Percentiles rank a stretch among this genome's conserved stretches.
These are phyloP conservation scores for Enteromius radiatus DNA, from an alignment of 2,797 vertebrate species.

Conservation along the genomic window DNA sequence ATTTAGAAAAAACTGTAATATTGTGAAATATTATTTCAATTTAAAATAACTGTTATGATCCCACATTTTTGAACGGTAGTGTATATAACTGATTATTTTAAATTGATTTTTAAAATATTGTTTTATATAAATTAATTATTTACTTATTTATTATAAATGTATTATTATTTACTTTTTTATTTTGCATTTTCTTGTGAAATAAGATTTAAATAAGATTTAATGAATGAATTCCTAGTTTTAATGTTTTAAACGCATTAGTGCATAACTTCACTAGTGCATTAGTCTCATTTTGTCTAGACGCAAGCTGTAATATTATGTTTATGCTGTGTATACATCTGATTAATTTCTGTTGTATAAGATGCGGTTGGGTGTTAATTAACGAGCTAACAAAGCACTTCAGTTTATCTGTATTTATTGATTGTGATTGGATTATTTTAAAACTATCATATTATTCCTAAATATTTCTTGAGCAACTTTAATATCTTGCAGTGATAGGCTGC, in stretches of 20 bases:
- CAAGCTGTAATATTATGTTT: neutral
- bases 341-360: neutral
- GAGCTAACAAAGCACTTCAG: neutral
- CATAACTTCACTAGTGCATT: neutral
- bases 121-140: neutral
- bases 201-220: neutral
- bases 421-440: neutral
- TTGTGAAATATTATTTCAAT: too few species aligned
- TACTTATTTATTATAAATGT: neutral
- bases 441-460: neutral
- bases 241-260: neutral
- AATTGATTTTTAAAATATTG: too few species aligned
- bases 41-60: too few species aligned
- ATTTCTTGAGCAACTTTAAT: too few species aligned
- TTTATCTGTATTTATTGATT: neutral
- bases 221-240: too few species aligned
- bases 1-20: too few species aligned
- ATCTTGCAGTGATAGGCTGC: too few species aligned
- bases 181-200: neutral
- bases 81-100: too few species aligned
- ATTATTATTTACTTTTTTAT: neutral
- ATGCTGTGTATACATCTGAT: neutral
- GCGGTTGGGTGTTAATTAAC: neutral
- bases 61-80: too few species aligned
- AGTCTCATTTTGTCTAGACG: neutral